These are phyloP conservation scores for Ageneiosus marmoratus DNA, from an alignment of 2,113 vertebrate species.

Conservation along the genomic window DNA sequence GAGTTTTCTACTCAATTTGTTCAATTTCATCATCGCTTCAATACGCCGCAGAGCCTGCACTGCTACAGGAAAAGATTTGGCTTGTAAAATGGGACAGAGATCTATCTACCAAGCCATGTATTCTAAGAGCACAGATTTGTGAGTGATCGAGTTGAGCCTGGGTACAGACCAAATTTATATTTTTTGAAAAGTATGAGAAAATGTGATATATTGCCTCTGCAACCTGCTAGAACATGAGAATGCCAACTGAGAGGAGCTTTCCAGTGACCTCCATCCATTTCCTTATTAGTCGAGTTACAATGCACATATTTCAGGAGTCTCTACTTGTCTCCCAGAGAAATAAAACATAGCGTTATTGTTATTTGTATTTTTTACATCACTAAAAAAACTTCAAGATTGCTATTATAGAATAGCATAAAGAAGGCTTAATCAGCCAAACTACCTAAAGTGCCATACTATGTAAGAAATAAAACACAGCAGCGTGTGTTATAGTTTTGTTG, in stretches of 20 bases:
- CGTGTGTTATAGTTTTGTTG: neutral
- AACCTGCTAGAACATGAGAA: neutral
- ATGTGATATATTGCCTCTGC: neutral
- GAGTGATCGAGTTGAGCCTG: neutral
- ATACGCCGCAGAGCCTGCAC: neutral
- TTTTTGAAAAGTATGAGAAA: neutral
- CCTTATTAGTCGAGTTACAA: neutral
- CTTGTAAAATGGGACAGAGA: neutral
- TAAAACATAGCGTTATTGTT: neutral
- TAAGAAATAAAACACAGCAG: neutral
- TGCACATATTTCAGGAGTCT: neutral
- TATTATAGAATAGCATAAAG: neutral
- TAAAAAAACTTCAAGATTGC: neutral
- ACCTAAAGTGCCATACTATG: neutral
- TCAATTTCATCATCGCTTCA: neutral
- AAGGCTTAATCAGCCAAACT: neutral
- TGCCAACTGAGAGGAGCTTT: neutral
- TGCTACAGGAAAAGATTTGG: neutral
- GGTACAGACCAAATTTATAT: neutral
- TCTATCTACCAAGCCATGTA: neutral
- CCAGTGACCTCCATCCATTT: neutral
- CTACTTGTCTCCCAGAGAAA: neutral
- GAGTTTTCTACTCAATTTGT: conserved; percentile 12
- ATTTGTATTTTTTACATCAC: no score
- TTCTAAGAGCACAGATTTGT: neutral